phyloP scores from a whole-genome alignment of 2,113 vertebrate species.

The Ancistrus triradiatus region DNA sequence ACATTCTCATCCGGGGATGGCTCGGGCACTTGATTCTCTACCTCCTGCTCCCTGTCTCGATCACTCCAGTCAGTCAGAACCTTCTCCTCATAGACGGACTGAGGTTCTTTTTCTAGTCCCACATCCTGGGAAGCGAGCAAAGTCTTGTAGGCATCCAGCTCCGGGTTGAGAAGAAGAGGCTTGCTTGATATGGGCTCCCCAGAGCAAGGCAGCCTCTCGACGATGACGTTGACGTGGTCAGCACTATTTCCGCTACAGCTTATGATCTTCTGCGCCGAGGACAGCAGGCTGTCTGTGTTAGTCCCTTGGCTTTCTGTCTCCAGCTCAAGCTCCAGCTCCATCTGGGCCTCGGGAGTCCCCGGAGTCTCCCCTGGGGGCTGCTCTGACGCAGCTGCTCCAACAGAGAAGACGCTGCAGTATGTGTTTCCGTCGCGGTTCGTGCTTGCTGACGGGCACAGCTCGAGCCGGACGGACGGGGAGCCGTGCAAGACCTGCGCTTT shows the following conservation, averaged over 20 bases:
- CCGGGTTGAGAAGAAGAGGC: conserved; percentile 73
- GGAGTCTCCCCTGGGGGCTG: conserved; percentile 75
- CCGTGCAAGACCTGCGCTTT: conserved; percentile 63
- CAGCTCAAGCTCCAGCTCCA: conserved; percentile 68
- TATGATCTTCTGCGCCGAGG: conserved; percentile 95
- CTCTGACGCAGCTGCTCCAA: conserved; percentile 58
- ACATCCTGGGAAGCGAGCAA: conserved; percentile 48
- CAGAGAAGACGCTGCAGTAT: conserved; percentile 51
- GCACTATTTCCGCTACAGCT: conserved; percentile 84
- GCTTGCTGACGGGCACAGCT: conserved; percentile 73
- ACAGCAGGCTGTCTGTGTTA: conserved; percentile 81
- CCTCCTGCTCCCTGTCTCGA: conserved; percentile 53
- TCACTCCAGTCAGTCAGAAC: conserved; percentile 71
- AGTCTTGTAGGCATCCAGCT: conserved; percentile 67
- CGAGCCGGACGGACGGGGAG: conserved; percentile 70
- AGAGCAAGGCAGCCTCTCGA: conserved; percentile 87
- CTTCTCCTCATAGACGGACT: conserved; percentile 49
- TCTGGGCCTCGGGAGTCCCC: conserved; percentile 69
- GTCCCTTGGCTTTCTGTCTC: conserved; percentile 55
- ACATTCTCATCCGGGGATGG: conserved; percentile 76
- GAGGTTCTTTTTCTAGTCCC: conserved; percentile 22
- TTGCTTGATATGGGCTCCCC: conserved; percentile 77
- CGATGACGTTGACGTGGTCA: conserved; percentile 94
- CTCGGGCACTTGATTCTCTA: conserved; percentile 35
- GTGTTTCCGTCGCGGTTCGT: conserved; percentile 45